Evolutionary conservation across 2,797 vertebrate genomes (phyloP), one percentile per base, ranked within the genome.

Genomic region (Anguilla obscura): DNA sequence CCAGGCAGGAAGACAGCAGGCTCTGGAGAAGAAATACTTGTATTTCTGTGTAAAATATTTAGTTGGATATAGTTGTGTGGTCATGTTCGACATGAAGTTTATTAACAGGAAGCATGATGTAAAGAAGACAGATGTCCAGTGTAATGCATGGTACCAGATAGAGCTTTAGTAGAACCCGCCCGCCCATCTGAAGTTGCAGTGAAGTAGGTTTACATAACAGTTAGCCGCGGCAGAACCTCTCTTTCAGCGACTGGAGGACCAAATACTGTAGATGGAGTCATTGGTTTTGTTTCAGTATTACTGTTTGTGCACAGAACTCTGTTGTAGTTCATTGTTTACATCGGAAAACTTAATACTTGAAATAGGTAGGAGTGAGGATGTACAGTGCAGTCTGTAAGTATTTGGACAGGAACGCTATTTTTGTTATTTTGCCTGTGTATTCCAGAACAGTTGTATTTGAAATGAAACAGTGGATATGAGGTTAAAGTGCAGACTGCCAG

Each of bases 291-390:
- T 76, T 83, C 82, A 90, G 63, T 56, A 60, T 84, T 86, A 48
- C 18, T 54, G 36, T 84, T 40, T 84, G 56, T 80, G 27, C 85
- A 88, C 93, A 89, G 87, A 93, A 90, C 90, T 90, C 71, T 90
- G 86, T 84, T 86, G 93, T 92, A 87, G 91, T 92, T 92, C 87
- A n/a, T 93, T 92, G 97, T 97, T 98, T 97, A 97, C 95, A 95
- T 95, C 93, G n/a, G 94, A 95, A 93, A 33, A 74, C 40, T 27
- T 87, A 92, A 96, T 97, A 97, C 97, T 98, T 98, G 97, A 97
- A 97, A 88, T 93, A 93, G 84, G 84, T 92, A 88, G 89, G 90
- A 85, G 89, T 91, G 89, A 48, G 16, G 80, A 89, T 93, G 92
- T 92, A 92, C 89, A 91, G 91, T 90, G 58, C 58, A 60, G 21